Conservation (phyloP, 2,888 invertebrate genomes). For the Coelogynopora nodosa region DNA sequence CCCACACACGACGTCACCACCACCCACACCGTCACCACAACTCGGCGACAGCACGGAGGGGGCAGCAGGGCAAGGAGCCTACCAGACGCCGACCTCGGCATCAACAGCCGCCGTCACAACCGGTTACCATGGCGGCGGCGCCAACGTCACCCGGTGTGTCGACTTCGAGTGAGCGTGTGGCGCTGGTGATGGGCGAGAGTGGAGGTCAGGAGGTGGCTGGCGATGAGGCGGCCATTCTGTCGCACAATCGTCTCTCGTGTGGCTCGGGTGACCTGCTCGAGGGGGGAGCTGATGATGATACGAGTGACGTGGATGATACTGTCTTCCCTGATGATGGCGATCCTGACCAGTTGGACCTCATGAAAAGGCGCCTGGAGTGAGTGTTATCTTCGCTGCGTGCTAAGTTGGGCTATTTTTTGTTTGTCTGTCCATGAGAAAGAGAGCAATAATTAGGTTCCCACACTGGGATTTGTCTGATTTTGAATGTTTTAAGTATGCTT, state of each 20-base stretch:
- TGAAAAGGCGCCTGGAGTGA: background rate
- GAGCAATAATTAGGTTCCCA: too few relatives aligned
- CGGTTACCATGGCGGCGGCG: background rate
- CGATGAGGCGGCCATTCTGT: background rate
- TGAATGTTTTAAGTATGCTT: too few relatives aligned
- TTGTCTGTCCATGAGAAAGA: too few relatives aligned
- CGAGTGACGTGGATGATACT: background rate
- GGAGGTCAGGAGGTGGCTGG: background rate
- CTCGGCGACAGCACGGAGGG: too few relatives aligned
- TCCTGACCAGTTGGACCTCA: background rate
- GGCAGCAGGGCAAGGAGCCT: background rate
- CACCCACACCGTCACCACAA: background rate
- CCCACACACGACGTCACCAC: background rate
- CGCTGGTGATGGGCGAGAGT: background rate
- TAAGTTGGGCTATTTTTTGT: too few relatives aligned
- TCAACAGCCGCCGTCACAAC: background rate
- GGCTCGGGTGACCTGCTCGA: background rate
- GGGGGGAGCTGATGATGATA: background rate
- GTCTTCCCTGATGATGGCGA: background rate
- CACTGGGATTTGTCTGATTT: too few relatives aligned
- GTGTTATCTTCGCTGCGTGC: too few relatives aligned
- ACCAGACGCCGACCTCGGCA: background rate
- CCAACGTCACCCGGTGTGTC: background rate
- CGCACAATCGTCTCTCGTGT: background rate
- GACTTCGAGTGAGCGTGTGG: background rate